Conservation (phyloP, 1,140 invertebrate genomes). For the Neodiprion virginianus region DNA sequence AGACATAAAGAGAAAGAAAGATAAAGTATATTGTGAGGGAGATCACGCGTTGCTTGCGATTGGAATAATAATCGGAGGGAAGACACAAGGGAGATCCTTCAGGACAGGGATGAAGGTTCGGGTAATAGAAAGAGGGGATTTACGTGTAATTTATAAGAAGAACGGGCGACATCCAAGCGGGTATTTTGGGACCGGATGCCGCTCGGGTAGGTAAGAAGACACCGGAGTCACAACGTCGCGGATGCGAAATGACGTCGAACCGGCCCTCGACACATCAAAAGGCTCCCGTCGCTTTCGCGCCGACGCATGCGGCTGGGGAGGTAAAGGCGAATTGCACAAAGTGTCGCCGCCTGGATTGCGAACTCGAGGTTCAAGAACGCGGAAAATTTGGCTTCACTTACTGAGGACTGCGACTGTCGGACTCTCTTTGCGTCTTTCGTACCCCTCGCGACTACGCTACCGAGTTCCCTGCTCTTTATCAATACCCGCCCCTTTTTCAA, state of each 20-base stretch:
- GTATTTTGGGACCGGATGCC: background rate
- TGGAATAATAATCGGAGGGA: conserved; percentile 5
- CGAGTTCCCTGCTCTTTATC: background rate
- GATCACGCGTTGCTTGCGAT: background rate
- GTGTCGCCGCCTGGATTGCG: conserved; percentile 42
- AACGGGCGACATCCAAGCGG: background rate
- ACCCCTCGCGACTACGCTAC: conserved; percentile 15
- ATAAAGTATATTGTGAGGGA: no score
- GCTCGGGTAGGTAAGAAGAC: background rate
- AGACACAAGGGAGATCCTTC: background rate
- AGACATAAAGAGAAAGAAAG: no score
- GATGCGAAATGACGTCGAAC: conserved; percentile 16
- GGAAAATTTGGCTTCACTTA: conserved; percentile 41
- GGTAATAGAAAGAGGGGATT: no score
- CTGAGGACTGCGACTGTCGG: background rate
- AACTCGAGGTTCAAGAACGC: conserved; percentile 44
- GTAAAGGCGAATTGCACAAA: conserved; percentile 35
- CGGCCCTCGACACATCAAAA: conserved; percentile 32
- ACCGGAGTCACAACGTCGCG: background rate
- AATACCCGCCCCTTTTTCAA: no score
- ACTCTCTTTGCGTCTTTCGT: background rate
- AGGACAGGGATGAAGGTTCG: no score
- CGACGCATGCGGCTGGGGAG: background rate
- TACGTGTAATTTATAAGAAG: background rate
- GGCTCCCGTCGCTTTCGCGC: background rate